Percentiles rank a stretch among this genome's conserved stretches.
Evolutionary conservation across 2,888 invertebrate species (phyloP).

Genomic region (Odontomyia ornata): DNA sequence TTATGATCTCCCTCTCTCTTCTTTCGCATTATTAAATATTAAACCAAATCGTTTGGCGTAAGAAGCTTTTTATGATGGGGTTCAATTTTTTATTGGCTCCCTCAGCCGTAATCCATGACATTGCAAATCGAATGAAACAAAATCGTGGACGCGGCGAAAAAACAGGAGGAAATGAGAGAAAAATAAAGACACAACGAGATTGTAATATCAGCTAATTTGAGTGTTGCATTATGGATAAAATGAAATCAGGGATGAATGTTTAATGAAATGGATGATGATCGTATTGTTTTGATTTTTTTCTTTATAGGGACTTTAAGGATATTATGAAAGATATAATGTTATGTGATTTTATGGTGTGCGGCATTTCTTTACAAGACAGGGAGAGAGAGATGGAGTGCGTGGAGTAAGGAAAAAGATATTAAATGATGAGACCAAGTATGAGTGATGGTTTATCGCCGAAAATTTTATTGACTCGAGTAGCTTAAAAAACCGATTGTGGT

Average conservation of each 20-base stretch:
- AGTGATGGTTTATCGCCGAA: no score
- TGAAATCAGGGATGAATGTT: background rate
- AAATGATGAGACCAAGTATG: no score
- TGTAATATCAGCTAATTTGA: slow-evolving; percentile 8
- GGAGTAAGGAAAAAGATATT: no score
- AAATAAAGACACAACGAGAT: no score
- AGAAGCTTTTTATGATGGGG: slow-evolving; percentile 24
- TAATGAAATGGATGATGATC: background rate
- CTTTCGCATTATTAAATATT: slow-evolving; percentile 34
- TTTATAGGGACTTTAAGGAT: background rate
- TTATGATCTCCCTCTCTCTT: slow-evolving; percentile 32
- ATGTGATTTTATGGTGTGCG: no score
- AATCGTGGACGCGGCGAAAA: background rate
- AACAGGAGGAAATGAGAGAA: background rate
- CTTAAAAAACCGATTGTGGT: no score
- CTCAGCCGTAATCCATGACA: background rate
- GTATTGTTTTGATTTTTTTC: background rate
- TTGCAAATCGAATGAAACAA: no score
- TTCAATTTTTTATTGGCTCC: slow-evolving; percentile 33
- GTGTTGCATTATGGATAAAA: slow-evolving; percentile 13
- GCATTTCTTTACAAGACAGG: background rate
- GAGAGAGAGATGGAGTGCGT: background rate
- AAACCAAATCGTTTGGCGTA: slow-evolving; percentile 19
- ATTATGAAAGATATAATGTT: no score
- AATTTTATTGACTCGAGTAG: no score